Evolutionary conservation across 2,888 invertebrate species (phyloP).

Genomic region (Mellilla xanthometata): DNA sequence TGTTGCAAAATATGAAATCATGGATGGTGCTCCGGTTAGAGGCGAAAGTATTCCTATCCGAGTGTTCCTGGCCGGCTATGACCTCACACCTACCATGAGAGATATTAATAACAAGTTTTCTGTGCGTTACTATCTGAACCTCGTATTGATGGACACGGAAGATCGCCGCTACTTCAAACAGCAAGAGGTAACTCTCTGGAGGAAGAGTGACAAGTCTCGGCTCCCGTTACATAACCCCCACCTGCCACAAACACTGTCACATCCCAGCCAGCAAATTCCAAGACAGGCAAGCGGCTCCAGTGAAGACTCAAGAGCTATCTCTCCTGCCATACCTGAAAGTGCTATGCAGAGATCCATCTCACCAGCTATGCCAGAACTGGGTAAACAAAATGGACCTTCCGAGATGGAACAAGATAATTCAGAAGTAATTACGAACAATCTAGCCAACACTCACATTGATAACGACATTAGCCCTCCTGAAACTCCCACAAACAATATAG

Average conservation of each 20-base stretch:
- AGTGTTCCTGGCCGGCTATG: constrained; percentile 98
- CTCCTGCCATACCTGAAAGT: constrained; percentile 61
- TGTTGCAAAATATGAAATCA: constrained; percentile 99
- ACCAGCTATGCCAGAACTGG: constrained; percentile 59
- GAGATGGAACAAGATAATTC: constrained; percentile 72
- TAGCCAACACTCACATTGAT: constrained; percentile 61
- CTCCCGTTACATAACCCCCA: constrained; percentile 80
- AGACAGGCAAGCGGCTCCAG: constrained; percentile 60
- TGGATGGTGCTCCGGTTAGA: constrained; percentile 99
- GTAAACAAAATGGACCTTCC: constrained; percentile 65
- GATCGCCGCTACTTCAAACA: constrained; percentile 99
- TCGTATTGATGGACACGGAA: constrained; percentile 99
- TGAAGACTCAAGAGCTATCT: constrained; percentile 64
- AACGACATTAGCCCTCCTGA: constrained; percentile 34
- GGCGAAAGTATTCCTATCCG: constrained; percentile 99
- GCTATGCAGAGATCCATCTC: constrained; percentile 63
- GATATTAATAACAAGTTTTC: constrained; percentile 99
- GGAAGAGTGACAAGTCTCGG: constrained; percentile 95
- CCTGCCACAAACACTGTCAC: constrained; percentile 68
- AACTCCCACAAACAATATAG: constrained; percentile 18
- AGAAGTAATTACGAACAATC: constrained; percentile 61
- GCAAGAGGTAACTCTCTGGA: constrained; percentile 99
- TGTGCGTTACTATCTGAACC: constrained; percentile 98
- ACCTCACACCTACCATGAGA: constrained; percentile 99
- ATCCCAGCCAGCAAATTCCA: constrained; percentile 78